phyloP scores from a whole-genome alignment of 1,140 invertebrate genomes.

The Littorina saxatilis region DNA sequence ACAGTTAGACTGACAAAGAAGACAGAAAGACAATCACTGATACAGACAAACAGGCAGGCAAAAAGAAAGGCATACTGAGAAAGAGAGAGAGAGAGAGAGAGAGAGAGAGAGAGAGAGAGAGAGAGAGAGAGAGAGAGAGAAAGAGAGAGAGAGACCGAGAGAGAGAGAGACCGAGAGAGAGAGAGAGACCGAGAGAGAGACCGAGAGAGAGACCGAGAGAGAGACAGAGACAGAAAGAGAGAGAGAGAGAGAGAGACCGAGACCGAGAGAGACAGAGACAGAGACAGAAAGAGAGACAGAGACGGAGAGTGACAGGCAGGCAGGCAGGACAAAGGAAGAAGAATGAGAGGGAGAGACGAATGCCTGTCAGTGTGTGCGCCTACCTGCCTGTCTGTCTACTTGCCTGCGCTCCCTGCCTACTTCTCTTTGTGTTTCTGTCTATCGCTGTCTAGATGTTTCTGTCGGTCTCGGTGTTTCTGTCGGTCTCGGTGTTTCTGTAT shows the following conservation, averaged over 20 bases:
- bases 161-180: slow-evolving; percentile 22
- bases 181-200: not conserved
- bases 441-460: too few species aligned
- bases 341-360: not conserved
- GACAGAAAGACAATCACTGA: too few species aligned
- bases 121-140: not conserved
- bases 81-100: not conserved
- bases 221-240: slow-evolving; percentile 6
- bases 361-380: too few species aligned
- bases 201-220: slow-evolving; percentile 4
- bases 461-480: too few species aligned
- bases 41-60: too few species aligned
- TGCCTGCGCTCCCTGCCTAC: too few species aligned
- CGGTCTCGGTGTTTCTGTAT: too few species aligned
- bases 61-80: not conserved
- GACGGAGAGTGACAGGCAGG: slow-evolving; percentile 11
- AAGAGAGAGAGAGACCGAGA: slow-evolving; percentile 9
- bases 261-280: not conserved
- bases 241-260: slow-evolving; percentile 17
- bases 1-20: too few species aligned
- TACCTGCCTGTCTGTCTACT: too few species aligned
- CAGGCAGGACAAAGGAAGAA: not conserved
- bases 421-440: too few species aligned
- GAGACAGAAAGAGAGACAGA: not conserved
- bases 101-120: slow-evolving; percentile 1